Percentiles rank a stretch among this genome's conserved stretches.
These are phyloP conservation scores for Nemoura dubitans DNA, from an alignment of 2,888 invertebrate species.

Conservation along the genomic window DNA sequence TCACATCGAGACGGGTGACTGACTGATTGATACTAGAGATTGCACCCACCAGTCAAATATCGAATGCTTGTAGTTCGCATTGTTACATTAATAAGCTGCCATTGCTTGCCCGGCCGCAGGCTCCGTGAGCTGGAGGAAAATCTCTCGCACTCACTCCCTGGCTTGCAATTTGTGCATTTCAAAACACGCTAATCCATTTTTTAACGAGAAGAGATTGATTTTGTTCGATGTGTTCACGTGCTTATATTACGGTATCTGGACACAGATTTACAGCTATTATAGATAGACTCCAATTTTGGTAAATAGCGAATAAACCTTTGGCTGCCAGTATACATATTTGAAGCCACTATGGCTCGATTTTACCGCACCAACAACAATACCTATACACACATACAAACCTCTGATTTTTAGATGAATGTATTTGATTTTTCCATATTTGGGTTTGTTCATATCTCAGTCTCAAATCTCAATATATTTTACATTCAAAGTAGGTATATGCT, in stretches of 20 bases:
- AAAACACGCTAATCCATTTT: not conserved
- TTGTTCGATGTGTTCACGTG: not conserved
- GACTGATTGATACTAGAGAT: constrained; percentile 7
- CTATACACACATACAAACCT: too few relatives aligned
- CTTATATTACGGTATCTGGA: not conserved
- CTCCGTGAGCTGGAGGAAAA: not conserved
- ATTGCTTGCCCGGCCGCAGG: not conserved
- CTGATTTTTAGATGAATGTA: constrained; percentile 37
- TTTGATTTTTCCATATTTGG: constrained; percentile 43
- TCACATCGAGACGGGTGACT: not conserved
- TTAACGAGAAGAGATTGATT: not conserved
- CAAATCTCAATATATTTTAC: constrained; percentile 40
- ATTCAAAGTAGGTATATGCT: constrained; percentile 37
- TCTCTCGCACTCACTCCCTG: not conserved
- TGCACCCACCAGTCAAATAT: not conserved
- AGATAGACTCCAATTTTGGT: not conserved
- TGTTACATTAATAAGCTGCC: not conserved
- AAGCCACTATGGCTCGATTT: not conserved
- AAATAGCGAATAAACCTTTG: not conserved
- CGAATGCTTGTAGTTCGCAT: not conserved
- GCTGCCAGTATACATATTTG: not conserved
- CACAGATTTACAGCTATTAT: not conserved
- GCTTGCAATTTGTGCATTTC: constrained; percentile 9
- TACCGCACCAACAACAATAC: not conserved
- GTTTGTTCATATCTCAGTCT: constrained; percentile 30